Evolutionary conservation across 2,797 vertebrate genomes (phyloP), one percentile per base, ranked within the genome.

Genomic region (Darevskia mixta): DNA sequence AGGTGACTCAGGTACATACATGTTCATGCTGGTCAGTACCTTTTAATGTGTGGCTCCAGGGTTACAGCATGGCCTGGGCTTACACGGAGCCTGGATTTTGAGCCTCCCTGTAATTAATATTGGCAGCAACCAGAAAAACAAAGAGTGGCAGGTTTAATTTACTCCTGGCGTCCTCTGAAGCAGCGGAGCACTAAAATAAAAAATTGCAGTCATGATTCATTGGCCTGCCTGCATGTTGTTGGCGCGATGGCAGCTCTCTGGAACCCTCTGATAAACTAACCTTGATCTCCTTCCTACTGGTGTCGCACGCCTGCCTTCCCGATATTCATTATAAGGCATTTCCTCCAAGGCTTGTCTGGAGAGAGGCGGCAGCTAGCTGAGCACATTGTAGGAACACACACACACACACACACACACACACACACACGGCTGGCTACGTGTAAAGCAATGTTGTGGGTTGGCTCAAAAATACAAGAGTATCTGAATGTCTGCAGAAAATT

Each of bases 81-180:
- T 35, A 23, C 55, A 27, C 27, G 25, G 8, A 15, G 38, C 45
- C 43, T 38, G 43, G 67, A 79, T 41, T 41, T 41, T 1, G 13
- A 17, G 32, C 75, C 77, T 73, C 18, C 29, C 43, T 27, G 18
- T 87, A 84, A 87, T 87, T 75, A 84, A 87, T 73, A 84, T 67
- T 79, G 49, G 55, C 67, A 55, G 49, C 67, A 18, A 29, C n/a
- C 81, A 72, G 87, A 41, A 79, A 82, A 81, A 76, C 88, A 79
- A 72, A 84, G 75, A 75, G 7, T 67, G 85, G 85, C 81, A 80
- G 76, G 69, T 84, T 83, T 83, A 87, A 90, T 90, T 80, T 84
- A 87, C 85, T 80, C 69, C 55, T 55, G 85, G 80, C 49, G 5
- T 79, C 80, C 29, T 69, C 80, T 3, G 15, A 55, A 79, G 13